phyloP scores from a whole-genome alignment of 2,113 vertebrate species.

The Megaptera novaeangliae region DNA sequence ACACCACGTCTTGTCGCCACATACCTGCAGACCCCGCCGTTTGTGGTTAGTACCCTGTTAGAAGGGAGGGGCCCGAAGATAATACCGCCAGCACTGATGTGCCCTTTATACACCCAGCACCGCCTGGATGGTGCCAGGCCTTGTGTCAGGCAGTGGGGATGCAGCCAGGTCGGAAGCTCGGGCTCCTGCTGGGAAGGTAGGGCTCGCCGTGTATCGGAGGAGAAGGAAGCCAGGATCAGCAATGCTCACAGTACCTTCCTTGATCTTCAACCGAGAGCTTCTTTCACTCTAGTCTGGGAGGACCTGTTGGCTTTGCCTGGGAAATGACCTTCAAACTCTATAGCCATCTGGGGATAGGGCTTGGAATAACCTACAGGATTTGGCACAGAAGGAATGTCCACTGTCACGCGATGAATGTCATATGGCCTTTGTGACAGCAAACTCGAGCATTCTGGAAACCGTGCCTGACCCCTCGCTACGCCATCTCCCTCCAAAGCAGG shows the following conservation, averaged over 20 bases:
- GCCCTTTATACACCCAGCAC: neutral
- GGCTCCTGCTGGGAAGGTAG: neutral
- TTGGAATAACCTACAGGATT: neutral
- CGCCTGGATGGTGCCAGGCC: neutral
- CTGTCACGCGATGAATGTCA: neutral
- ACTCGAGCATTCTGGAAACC: neutral
- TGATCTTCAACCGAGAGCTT: neutral
- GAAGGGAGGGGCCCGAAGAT: neutral
- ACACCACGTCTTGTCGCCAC: neutral
- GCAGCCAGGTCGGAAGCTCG: neutral
- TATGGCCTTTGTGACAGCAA: neutral
- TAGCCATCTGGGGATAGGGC: neutral
- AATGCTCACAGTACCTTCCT: neutral
- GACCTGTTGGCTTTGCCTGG: neutral
- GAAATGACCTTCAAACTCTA: neutral
- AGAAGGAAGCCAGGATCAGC: neutral
- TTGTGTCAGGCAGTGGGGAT: neutral
- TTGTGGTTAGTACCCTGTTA: neutral
- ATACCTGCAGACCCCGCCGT: neutral
- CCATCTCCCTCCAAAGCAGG: neutral
- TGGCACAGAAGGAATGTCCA: neutral
- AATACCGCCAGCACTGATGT: neutral
- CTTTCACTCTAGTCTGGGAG: neutral
- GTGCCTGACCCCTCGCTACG: neutral
- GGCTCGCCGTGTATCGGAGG: rapidly evolving